A percentile compares a stretch with the other conserved stretches of the same genome.
These are phyloP conservation scores for Epirrhoe alternata DNA, from an alignment of 2,888 invertebrate genomes.

Conservation along the genomic window DNA sequence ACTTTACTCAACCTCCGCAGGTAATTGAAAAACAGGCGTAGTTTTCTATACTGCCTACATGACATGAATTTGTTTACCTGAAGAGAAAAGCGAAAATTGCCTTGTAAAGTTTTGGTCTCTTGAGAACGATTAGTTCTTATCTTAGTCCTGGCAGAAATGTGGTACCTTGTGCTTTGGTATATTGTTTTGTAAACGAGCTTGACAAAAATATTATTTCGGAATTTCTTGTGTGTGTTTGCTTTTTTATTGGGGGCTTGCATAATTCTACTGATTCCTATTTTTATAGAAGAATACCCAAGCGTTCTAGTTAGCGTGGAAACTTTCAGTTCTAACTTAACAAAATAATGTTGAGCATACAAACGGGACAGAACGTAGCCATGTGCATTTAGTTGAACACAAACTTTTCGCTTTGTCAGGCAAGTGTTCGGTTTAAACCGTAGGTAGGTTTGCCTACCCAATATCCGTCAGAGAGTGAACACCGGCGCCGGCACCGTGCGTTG, in stretches of 20 bases:
- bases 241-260: not conserved
- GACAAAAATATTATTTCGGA: not conserved
- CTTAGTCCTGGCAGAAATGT: not conserved
- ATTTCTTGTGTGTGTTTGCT: not conserved
- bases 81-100: slow-evolving; percentile 6
- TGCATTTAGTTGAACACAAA: slow-evolving; percentile 76
- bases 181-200: not conserved
- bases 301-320: slow-evolving; percentile 59
- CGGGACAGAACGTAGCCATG: slow-evolving; percentile 57
- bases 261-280: not conserved
- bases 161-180: not conserved
- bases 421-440: slow-evolving; percentile 68
- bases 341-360: slow-evolving; percentile 67
- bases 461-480: slow-evolving; percentile 66
- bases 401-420: slow-evolving; percentile 77
- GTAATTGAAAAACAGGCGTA: slow-evolving; percentile 36
- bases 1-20: slow-evolving; percentile 37
- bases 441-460: slow-evolving; percentile 69
- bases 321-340: slow-evolving; percentile 64
- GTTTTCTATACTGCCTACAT: slow-evolving; percentile 28
- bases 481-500: slow-evolving; percentile 46
- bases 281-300: slow-evolving; percentile 35
- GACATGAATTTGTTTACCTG: slow-evolving; percentile 29
- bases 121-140: not conserved
- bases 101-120: slow-evolving; percentile 13